phyloP scores from a whole-genome alignment of 2,888 invertebrate species.

The Troides oblongomaculatus region DNA sequence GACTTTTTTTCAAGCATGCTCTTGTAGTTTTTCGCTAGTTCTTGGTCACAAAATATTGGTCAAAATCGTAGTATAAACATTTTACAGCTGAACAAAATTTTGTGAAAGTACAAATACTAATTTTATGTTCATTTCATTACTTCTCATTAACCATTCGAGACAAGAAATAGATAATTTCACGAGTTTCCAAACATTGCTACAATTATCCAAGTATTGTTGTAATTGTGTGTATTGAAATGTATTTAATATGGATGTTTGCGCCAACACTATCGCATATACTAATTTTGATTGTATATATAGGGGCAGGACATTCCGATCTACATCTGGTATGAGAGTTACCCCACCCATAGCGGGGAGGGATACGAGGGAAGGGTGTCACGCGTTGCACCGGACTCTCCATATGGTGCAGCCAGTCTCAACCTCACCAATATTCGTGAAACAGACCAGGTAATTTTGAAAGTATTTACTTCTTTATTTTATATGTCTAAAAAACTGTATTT shows the following conservation, averaged over 20 bases:
- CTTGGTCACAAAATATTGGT: constrained; percentile 23
- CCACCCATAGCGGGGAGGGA: constrained; percentile 96
- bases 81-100: constrained; percentile 19
- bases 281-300: constrained; percentile 74
- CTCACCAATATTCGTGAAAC: constrained; percentile 95
- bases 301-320: constrained; percentile 98
- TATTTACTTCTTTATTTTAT: not conserved
- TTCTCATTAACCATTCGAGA: constrained; percentile 27
- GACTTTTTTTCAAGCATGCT: constrained; percentile 22
- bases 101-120: constrained; percentile 18
- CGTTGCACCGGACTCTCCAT: constrained; percentile 92
- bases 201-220: constrained; percentile 31
- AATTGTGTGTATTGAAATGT: constrained; percentile 33
- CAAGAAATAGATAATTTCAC: constrained; percentile 27
- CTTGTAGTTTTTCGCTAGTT: constrained; percentile 13
- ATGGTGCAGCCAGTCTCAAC: constrained; percentile 96
- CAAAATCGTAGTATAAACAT: not conserved
- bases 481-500: not conserved
- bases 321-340: constrained; percentile 99
- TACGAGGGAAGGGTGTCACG: constrained; percentile 95
- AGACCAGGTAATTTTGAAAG: constrained; percentile 82
- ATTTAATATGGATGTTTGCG: constrained; percentile 36
- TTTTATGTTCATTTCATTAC: constrained; percentile 26
- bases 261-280: constrained; percentile 43
- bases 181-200: constrained; percentile 28